Evolutionary conservation across 2,113 vertebrate species (phyloP).

Genomic region (Hirundichthys speculiger): DNA sequence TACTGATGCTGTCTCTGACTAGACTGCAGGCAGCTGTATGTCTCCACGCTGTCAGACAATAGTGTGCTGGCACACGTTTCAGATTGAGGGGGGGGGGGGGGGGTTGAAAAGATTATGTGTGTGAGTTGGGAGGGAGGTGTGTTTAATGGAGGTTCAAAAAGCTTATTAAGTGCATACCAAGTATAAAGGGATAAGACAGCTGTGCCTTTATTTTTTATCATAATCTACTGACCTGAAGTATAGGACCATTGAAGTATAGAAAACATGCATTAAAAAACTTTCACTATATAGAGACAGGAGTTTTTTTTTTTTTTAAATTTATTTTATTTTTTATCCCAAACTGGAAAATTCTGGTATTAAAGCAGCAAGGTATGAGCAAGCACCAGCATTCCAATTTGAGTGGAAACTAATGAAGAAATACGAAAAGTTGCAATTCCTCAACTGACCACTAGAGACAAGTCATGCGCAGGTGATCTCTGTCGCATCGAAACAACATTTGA

Average conservation of each 20-base stretch:
- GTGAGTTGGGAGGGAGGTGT: conserved; percentile 10
- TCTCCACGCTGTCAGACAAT: conserved; percentile 71
- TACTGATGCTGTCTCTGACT: conserved; percentile 44
- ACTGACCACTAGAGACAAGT: too few relatives aligned
- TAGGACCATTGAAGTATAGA: conserved; percentile 5
- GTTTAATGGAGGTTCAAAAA: conserved; percentile 76
- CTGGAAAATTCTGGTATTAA: too few relatives aligned
- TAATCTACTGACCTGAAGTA: conserved; percentile 37
- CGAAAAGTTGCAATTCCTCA: too few relatives aligned
- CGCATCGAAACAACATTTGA: too few relatives aligned
- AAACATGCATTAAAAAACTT: too few relatives aligned
- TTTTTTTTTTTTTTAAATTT: too few relatives aligned
- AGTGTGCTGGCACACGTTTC: conserved; percentile 58
- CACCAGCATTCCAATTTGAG: too few relatives aligned
- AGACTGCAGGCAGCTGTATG: conserved; percentile 76
- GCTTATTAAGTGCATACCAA: conserved; percentile 77
- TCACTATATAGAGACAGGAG: too few relatives aligned
- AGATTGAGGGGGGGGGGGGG: conserved; percentile 54
- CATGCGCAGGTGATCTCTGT: too few relatives aligned
- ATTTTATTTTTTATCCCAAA: too few relatives aligned
- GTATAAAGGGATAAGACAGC: conserved; percentile 65
- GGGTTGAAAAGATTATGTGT: conserved; percentile 37
- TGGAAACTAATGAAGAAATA: too few relatives aligned
- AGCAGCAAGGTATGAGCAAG: too few relatives aligned
- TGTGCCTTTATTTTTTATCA: conserved; percentile 29